These are phyloP conservation scores for Phorcus lineatus DNA, from an alignment of 2,888 invertebrate species.

Conservation along the genomic window DNA sequence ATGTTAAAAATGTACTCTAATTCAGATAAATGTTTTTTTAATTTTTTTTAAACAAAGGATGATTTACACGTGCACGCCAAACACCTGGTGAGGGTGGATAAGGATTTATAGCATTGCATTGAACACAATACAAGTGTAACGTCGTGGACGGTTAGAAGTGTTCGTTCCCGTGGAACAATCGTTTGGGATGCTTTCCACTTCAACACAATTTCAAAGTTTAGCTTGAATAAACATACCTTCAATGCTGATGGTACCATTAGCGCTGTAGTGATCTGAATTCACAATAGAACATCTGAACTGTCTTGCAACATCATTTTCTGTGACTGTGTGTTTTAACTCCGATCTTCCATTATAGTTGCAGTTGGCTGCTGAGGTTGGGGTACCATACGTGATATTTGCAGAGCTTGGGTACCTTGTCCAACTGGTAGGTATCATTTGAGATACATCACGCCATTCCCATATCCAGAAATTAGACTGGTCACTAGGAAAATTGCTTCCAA, in stretches of 20 bases:
- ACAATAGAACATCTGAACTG: not conserved
- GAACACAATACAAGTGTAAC: no score
- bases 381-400: not conserved
- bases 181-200: no score
- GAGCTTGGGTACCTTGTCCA: not conserved
- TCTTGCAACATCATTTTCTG: not conserved
- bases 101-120: no score
- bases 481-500: not conserved
- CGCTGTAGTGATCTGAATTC: not conserved
- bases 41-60: no score
- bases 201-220: no score
- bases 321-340: not conserved
- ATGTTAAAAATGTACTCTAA: no score
- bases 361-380: not conserved
- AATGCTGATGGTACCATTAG: not conserved
- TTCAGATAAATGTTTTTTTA: no score
- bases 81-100: no score
- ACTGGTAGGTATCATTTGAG: not conserved
- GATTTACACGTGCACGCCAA: no score
- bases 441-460: not conserved
- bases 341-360: not conserved
- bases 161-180: no score
- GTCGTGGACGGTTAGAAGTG: no score
- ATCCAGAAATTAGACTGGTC: not conserved
- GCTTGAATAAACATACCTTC: no score